Conservation (phyloP, 2,113 vertebrate genomes). For the Mustela lutreola region DNA sequence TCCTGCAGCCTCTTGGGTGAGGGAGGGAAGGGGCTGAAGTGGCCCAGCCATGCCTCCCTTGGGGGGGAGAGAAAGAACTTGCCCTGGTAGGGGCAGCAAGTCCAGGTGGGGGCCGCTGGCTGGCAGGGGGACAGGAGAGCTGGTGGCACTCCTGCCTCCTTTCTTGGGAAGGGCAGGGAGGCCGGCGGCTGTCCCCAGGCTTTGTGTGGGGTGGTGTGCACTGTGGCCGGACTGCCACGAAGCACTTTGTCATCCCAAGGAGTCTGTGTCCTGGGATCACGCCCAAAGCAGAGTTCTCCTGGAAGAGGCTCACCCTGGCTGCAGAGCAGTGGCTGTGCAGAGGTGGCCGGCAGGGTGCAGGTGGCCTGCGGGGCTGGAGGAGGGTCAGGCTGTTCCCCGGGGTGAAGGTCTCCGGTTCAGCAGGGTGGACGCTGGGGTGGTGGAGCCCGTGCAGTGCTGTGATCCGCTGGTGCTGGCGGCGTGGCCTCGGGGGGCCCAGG, state of each 20-base stretch:
- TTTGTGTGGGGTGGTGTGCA: neutral
- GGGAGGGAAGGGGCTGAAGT: neutral
- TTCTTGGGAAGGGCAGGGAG: no score
- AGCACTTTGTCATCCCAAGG: neutral
- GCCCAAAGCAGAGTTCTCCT: neutral
- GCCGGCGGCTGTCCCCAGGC: fast-evolving
- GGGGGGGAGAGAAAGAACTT: neutral
- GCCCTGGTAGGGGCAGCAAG: neutral
- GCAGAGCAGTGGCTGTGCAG: neutral
- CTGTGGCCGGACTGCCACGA: neutral
- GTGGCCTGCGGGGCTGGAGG: neutral
- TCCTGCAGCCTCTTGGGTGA: neutral
- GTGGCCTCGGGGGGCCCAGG: neutral
- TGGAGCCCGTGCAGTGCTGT: neutral
- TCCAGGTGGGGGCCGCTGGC: neutral
- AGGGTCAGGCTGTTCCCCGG: neutral
- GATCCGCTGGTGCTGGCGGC: no score
- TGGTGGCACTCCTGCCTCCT: neutral
- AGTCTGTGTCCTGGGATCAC: neutral
- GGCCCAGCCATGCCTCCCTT: no score
- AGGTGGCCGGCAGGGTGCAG: neutral
- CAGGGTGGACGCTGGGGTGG: neutral
- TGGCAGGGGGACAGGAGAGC: no score
- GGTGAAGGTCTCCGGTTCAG: neutral
- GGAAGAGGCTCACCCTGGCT: neutral